Conservation (phyloP, 2,888 invertebrate genomes). For the Lottia scabra region DNA sequence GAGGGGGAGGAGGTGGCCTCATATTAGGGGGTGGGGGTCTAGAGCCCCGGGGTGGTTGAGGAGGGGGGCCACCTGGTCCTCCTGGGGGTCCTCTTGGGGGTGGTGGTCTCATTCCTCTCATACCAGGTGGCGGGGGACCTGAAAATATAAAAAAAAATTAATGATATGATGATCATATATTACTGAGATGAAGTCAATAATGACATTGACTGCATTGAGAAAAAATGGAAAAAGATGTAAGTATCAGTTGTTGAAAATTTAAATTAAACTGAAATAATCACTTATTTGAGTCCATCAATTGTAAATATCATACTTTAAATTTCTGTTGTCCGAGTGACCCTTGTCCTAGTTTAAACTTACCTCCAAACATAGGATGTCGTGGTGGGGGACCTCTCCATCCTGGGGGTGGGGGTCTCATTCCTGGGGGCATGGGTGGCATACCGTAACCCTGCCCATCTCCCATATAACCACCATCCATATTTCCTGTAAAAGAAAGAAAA, state of each 20-base stretch:
- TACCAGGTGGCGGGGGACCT: constrained; percentile 43
- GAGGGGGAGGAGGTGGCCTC: constrained; percentile 36
- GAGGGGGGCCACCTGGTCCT: constrained; percentile 29
- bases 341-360: constrained; percentile 7
- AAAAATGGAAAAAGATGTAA: too few species aligned
- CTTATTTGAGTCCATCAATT: too few species aligned
- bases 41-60: constrained; percentile 22
- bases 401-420: constrained; percentile 55
- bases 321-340: too few species aligned
- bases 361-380: constrained; percentile 33
- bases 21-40: constrained; percentile 37
- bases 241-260: too few species aligned
- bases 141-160: not conserved
- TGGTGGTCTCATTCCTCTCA: constrained; percentile 50
- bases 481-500: not conserved
- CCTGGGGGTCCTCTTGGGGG: constrained; percentile 31
- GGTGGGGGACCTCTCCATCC: constrained; percentile 63
- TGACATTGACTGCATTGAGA: too few species aligned
- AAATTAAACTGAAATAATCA: too few species aligned
- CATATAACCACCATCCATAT: constrained; percentile 9
- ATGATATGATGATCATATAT: not conserved
- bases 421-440: constrained; percentile 34
- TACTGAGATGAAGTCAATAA: too few species aligned
- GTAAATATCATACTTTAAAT: too few species aligned
- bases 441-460: constrained; percentile 9